Evolutionary conservation across 2,797 vertebrate genomes (phyloP), one percentile per base, ranked within the genome.

Genomic region (Tadarida brasiliensis): DNA sequence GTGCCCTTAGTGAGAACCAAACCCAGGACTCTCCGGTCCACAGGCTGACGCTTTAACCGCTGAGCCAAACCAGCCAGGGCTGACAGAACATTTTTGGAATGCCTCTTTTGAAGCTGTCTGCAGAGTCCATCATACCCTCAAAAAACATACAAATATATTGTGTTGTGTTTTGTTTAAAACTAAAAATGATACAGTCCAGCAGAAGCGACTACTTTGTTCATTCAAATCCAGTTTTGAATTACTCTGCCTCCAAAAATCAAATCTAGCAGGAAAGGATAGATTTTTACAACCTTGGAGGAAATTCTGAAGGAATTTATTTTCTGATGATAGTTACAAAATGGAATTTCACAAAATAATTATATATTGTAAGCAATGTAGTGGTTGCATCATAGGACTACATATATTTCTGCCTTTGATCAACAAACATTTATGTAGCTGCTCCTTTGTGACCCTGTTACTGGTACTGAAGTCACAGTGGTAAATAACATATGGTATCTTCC

Each of bases 311-410:
- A 85, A 91, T 20, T 26, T 70, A 76, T 80, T 87, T 12, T 73
- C 67, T 80, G 65, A 67, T 44, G 10, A 89, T 63, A 89, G 94
- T 56, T 57, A 11, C 11, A 94, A 86, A 95, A 84, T 67, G 10
- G 1, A 89, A 96, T 84, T 49, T 74, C 16, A 95, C 12, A 82
- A 77, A 96, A 76, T 73, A 85, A 86, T 39, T 57, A 81, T 54
- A 61, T 26, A 51, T 63, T 47, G 7, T 71, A 83, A 95, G 33
- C 7, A 78, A 63, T 15, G 3, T 44, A 85, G 16, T 35, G 12
- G 2, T 16, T 90, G 3, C 1, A 47, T 35, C 22, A 68, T 39
- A 28, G 14, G 2, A 61, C 47, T 20, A 90, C 77, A 7, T 33
- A 28, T 28, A 61, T 68, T 35, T 91, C 11, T 54, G 59, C 5